A percentile compares a stretch with the other conserved stretches of the same genome.
Conservation (phyloP, 2,113 vertebrate genomes). For the Dicentrarchus labrax region DNA sequence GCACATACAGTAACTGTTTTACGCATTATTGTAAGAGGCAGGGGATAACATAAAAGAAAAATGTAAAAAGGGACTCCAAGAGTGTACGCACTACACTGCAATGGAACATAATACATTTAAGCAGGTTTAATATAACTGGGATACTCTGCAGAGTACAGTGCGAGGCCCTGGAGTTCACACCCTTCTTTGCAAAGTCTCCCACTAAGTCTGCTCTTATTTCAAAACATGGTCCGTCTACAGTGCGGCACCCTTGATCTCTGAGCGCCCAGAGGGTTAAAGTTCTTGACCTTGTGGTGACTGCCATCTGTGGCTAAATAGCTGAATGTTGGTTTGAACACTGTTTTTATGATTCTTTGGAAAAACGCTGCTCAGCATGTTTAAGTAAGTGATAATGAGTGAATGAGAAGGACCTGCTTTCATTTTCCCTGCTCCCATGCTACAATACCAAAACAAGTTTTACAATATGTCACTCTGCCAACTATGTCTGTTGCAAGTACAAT, state of each 20-base stretch:
- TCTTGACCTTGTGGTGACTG: conserved; percentile 57
- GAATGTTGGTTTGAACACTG: conserved; percentile 17
- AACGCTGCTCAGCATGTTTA: conserved; percentile 17
- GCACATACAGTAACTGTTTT: conserved; percentile 16
- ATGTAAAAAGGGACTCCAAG: not conserved
- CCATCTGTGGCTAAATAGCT: conserved; percentile 56
- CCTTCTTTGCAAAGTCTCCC: conserved; percentile 32
- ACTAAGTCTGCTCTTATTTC: conserved; percentile 59
- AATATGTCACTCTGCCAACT: conserved; percentile 31
- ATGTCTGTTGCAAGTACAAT: conserved; percentile 18
- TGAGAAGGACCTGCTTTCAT: conserved; percentile 17
- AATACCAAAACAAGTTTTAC: conserved; percentile 14
- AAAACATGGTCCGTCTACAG: conserved; percentile 63
- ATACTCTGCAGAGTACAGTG: not conserved
- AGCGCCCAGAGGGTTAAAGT: conserved; percentile 55
- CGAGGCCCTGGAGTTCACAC: conserved; percentile 25
- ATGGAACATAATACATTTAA: conserved; percentile 7
- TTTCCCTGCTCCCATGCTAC: not conserved
- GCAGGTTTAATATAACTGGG: conserved; percentile 19
- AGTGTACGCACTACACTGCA: not conserved
- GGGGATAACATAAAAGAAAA: conserved; percentile 10
- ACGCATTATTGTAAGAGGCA: conserved; percentile 6
- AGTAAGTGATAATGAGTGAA: conserved; percentile 35
- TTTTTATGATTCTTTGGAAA: conserved; percentile 24
- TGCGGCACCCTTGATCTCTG: conserved; percentile 48